Evolutionary conservation across 2,888 invertebrate species (phyloP), one percentile per base, ranked within the genome.

Genomic region (Euphydryas editha): DNA sequence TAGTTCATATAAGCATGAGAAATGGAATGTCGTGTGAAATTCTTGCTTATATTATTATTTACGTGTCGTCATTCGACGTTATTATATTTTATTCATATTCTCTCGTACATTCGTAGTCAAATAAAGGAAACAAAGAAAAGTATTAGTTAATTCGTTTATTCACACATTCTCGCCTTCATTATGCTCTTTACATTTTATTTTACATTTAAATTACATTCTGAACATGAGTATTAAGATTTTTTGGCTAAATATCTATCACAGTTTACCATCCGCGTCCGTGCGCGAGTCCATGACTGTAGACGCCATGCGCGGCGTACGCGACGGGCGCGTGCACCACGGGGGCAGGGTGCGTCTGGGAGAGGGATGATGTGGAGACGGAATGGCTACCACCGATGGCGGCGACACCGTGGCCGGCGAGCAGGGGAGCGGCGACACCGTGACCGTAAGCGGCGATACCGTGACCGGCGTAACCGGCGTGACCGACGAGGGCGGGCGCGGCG

Each of bases 221-320:
- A 85, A 85, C 75, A 81, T 89, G 90, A 90, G 89, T 90, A 89
- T 90, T 88, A 81, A 54, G 78, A 81, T 72, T 87, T 90, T 86
- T 85, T 85, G 82, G 84, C 83, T 85, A 85, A 78, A 73, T 72
- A 76, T 74, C 68, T 88, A 90, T 90, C 90, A 92, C 90, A 91
- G 86, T 86, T 88, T 90, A 90, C 90, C 90, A 91, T 82, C 79
- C 89, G 82, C 88, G 81, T 73, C 79, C 88, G 82, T 88, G 80
- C 68, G 80, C 78, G 74, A 80, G 73, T 56, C 75, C 78, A 68
- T 77, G 72, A 24, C 73, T 76, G 62, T 75, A 69, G 17, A 61
- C 72, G 17, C 72, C 81, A 70, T 75, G 77, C 17, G 80, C 76
- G 72, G 77, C 79, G 68, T 79, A 70, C n/a, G 81, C 80, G 59